Evolutionary conservation across 2,113 vertebrate genomes (phyloP).

Genomic region (Chroicocephalus ridibundus): DNA sequence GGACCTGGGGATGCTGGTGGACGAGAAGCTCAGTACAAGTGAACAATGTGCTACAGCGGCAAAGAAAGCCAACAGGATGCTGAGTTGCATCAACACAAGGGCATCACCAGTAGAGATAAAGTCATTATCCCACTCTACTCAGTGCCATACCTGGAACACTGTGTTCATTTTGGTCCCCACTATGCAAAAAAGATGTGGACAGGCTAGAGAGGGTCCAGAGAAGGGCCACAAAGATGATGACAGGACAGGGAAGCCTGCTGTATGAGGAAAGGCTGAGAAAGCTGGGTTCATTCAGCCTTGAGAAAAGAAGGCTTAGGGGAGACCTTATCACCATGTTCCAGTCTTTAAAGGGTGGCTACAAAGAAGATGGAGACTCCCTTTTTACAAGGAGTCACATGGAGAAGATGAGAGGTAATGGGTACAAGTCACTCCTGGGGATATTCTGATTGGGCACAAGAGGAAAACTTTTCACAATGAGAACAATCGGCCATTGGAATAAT

Average conservation of each 20-base stretch:
- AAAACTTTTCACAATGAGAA: no score
- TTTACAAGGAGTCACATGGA: background rate
- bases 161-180: background rate
- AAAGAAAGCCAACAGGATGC: no score
- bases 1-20: no score
- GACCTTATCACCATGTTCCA: background rate
- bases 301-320: background rate
- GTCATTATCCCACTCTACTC: background rate
- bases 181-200: background rate
- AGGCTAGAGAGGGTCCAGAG: background rate
- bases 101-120: background rate
- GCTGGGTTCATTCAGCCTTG: background rate
- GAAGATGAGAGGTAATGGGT: no score
- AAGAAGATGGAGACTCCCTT: background rate
- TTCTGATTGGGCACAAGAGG: no score
- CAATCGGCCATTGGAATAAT: no score
- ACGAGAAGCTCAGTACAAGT: no score
- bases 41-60: no score
- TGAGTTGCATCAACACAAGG: no score
- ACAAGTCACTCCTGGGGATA: no score
- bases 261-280: background rate
- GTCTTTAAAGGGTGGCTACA: background rate
- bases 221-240: background rate
- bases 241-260: background rate
- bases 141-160: background rate